These are phyloP conservation scores for Mormoops blainvillei DNA, from an alignment of 2,113 vertebrate genomes.

Conservation along the genomic window DNA sequence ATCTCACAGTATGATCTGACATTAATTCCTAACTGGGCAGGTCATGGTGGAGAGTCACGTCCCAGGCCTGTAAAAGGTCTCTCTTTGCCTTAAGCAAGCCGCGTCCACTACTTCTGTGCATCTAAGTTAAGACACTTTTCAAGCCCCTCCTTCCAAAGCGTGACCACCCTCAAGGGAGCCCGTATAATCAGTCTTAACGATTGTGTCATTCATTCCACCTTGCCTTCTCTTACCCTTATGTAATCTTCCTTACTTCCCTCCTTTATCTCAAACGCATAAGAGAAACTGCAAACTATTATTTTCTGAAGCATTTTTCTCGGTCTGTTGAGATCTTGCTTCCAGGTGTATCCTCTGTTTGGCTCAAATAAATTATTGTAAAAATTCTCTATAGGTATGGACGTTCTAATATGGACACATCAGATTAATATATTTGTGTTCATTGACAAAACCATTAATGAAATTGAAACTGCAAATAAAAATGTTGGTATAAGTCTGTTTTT, in stretches of 20 bases:
- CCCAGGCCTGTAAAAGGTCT: neutral
- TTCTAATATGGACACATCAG: neutral
- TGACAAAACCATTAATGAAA: neutral
- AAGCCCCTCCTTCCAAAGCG: neutral
- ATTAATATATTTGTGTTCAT: neutral
- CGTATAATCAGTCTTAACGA: neutral
- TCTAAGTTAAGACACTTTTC: neutral
- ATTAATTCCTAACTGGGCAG: neutral
- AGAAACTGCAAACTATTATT: neutral
- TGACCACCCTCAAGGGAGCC: neutral
- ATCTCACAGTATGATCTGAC: neutral
- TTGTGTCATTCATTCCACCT: neutral
- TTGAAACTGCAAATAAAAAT: slow-evolving; percentile 7
- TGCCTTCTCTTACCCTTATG: neutral
- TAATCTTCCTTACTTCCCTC: neutral
- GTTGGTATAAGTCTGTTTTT: neutral
- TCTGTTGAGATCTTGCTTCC: neutral
- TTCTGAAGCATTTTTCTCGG: neutral
- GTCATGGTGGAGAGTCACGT: neutral
- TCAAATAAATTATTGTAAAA: neutral
- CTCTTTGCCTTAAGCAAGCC: neutral
- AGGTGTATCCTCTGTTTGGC: neutral
- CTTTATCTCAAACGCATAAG: neutral
- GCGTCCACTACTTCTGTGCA: neutral
- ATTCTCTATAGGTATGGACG: neutral